Evolutionary conservation across 2,888 invertebrate species (phyloP).

Genomic region (Sthenelais limicola): DNA sequence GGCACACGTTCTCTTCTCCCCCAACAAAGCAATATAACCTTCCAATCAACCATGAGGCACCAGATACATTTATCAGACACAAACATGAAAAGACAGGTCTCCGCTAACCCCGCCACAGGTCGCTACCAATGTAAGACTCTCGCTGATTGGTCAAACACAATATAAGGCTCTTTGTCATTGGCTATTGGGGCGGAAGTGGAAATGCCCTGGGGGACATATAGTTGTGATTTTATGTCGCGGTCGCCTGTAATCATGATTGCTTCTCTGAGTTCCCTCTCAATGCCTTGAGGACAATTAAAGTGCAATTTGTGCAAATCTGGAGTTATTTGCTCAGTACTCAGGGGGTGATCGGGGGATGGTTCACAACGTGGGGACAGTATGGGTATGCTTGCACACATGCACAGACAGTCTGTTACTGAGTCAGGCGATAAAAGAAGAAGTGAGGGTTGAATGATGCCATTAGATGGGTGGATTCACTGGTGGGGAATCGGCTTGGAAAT

Average conservation of each 20-base stretch:
- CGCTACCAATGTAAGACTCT: too few species aligned
- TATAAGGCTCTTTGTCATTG: conserved; percentile 23
- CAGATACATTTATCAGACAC: conserved; percentile 5
- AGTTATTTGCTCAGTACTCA: conserved; percentile 26
- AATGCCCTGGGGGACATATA: conserved; percentile 18
- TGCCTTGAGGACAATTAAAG: conserved; percentile 22
- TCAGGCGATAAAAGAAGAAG: conserved; percentile 13
- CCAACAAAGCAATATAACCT: too few species aligned
- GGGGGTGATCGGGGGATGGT: too few species aligned
- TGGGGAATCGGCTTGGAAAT: background rate
- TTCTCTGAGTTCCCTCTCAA: background rate
- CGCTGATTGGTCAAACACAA: too few species aligned
- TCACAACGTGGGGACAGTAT: background rate
- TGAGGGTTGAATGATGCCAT: conserved; percentile 8
- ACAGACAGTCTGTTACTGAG: background rate
- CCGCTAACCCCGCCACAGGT: conserved; percentile 7
- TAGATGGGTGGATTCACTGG: conserved; percentile 31
- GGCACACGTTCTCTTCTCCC: too few species aligned
- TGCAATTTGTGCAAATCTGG: conserved; percentile 22
- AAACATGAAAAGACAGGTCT: conserved; percentile 30
- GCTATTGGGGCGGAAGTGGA: conserved; percentile 15
- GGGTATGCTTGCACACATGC: background rate
- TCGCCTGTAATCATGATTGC: conserved; percentile 3
- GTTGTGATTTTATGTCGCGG: conserved; percentile 11
- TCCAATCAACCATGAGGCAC: conserved; percentile 4